Evolutionary conservation across 2,888 invertebrate species (phyloP).

Genomic region (Lasioglossum pauxillum): DNA sequence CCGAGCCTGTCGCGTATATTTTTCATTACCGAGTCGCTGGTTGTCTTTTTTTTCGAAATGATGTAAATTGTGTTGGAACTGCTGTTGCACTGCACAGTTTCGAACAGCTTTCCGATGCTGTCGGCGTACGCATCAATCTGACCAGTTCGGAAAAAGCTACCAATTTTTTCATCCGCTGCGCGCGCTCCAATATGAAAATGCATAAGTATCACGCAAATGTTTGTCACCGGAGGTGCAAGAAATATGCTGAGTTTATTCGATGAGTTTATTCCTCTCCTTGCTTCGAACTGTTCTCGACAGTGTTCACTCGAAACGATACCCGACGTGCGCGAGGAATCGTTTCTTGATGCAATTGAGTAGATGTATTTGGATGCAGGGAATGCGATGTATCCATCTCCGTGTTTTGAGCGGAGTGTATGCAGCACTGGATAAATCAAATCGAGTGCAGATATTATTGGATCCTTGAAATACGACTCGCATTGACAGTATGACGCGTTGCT

Average conservation of each 20-base stretch:
- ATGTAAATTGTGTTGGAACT: constrained; percentile 34
- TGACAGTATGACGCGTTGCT: too few relatives aligned
- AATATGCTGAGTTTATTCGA: constrained; percentile 63
- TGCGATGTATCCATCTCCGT: too few relatives aligned
- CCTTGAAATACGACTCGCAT: too few relatives aligned
- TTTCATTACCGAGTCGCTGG: not conserved
- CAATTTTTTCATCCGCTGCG: constrained; percentile 32
- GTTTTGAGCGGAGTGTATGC: too few relatives aligned
- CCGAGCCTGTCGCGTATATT: not conserved
- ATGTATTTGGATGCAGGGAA: too few relatives aligned
- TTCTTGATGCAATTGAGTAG: too few relatives aligned
- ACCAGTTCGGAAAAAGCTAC: constrained; percentile 15
- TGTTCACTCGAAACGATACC: too few relatives aligned
- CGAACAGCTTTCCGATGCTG: constrained; percentile 56
- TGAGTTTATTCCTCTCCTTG: not conserved
- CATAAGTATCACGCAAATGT: constrained; percentile 58
- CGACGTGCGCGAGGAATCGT: too few relatives aligned
- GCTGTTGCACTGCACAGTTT: constrained; percentile 71
- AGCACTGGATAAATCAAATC: too few relatives aligned
- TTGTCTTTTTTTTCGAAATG: constrained; percentile 22
- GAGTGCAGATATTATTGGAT: too few relatives aligned
- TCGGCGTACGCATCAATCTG: constrained; percentile 59
- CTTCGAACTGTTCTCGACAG: too few relatives aligned
- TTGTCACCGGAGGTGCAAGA: constrained; percentile 52
- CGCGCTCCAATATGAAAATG: constrained; percentile 7